Base-by-base conservation (phyloP, 2,797 vertebrate genomes). In the Hoplostethus atlanticus region DNA sequence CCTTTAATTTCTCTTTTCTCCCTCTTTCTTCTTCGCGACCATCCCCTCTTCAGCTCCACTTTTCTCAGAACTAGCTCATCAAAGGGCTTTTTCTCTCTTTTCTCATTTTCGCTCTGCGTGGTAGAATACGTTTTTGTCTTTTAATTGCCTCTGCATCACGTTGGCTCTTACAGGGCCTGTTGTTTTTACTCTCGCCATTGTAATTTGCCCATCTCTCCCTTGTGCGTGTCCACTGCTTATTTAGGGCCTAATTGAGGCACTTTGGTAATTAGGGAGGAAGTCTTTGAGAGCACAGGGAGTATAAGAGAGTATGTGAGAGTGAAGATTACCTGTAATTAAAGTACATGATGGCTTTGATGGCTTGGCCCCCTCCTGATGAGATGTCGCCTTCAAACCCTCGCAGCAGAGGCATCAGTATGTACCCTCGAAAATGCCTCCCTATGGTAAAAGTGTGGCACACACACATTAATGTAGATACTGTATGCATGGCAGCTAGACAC, bases 281-380 rank as follows among this genome's bases (percentile, higher is more conserved):
- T 93, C 93, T 92, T 92, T 88, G 89, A 91, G 92, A 88, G 90
- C 86, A 79, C 81, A 87, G 74, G 79, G 90, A 91, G 81, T 76
- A 64, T 74, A 73, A 58, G 84, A 59, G 40, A 81, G 82, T 72
- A 87, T 86, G 85, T 87, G 79, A 44, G 79, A 84, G 86, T 87
- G 84, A 64, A 90, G 90, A 95, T 95, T 94, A 95, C 93, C 93
- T 95, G 92, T 94, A 95, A 94, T 95, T 94, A 94, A 95, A 94
- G 91, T 93, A 92, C 93, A 94, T 90, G 90, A 94, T 94, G 91
- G 94, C 93, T 91, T 91, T 93, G 92, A 94, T 94, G 88, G 93
- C 89, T 84, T 10, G 65, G 69, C 78, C 87, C 82, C 88, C 92
- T 90, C 92, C 93, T 68, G 91, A 88, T 58, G 91, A 92, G 91